phyloP scores from a whole-genome alignment of 2,888 invertebrate species.

The Thecophora atra region DNA sequence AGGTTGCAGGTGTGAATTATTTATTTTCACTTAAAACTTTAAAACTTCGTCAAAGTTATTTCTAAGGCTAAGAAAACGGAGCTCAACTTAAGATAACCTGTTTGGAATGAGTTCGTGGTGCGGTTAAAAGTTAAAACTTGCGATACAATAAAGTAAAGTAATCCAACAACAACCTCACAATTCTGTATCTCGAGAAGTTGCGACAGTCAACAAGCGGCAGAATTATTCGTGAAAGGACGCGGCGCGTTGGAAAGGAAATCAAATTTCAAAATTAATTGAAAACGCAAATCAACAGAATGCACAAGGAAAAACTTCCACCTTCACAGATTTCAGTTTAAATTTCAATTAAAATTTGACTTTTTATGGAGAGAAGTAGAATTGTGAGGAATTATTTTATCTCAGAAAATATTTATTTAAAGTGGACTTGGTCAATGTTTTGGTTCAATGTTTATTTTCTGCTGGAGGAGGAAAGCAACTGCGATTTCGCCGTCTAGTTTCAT shows the following conservation, averaged over 20 bases:
- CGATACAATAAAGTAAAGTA: not conserved
- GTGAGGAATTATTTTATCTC: not conserved
- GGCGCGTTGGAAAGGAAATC: too few species aligned
- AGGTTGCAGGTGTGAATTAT: constrained; percentile 62
- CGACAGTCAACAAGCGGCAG: too few species aligned
- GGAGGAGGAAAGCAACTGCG: not conserved
- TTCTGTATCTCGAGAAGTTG: not conserved
- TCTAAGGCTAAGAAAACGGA: not conserved
- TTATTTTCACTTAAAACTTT: constrained; percentile 56
- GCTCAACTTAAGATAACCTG: constrained; percentile 4
- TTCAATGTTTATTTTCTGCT: too few species aligned
- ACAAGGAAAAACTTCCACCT: too few species aligned
- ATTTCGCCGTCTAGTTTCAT: not conserved
- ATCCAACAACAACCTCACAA: not conserved
- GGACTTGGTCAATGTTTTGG: too few species aligned
- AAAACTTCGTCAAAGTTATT: not conserved
- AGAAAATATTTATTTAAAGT: too few species aligned
- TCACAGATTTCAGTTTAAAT: too few species aligned
- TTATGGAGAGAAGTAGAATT: too few species aligned
- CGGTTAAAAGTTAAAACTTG: not conserved
- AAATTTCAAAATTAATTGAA: too few species aligned
- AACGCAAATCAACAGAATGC: too few species aligned
- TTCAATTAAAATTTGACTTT: too few species aligned
- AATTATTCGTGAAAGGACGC: too few species aligned
- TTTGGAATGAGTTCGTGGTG: not conserved